phyloP scores from a whole-genome alignment of 1,140 invertebrate genomes.

The Rhagoletis zephyria region DNA sequence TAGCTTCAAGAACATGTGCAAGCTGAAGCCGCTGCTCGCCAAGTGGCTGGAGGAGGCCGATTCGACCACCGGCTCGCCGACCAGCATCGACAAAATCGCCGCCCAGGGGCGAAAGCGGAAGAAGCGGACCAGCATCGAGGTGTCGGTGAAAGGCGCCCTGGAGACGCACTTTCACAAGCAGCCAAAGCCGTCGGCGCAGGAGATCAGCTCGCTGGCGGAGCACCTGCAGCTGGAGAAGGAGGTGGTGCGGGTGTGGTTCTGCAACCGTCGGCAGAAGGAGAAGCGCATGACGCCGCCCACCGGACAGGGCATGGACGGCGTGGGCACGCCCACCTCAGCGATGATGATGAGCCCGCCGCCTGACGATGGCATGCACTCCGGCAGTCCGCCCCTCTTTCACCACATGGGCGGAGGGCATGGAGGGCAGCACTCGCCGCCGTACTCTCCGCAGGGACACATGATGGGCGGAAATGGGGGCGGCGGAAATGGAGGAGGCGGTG shows the following conservation, averaged over 20 bases:
- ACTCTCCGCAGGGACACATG: too few relatives aligned
- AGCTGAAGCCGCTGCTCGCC: constrained; percentile 96
- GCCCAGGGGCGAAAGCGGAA: constrained; percentile 97
- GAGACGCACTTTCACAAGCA: constrained; percentile 99
- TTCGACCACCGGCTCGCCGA: constrained; percentile 96
- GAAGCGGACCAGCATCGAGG: constrained; percentile 99
- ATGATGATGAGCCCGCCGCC: too few relatives aligned
- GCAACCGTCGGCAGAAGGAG: constrained; percentile 98
- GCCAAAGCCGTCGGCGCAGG: constrained; percentile 98
- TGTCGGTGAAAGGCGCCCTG: constrained; percentile 96
- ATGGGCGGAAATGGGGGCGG: too few relatives aligned
- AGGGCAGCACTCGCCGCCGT: too few relatives aligned
- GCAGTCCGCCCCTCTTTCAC: too few relatives aligned
- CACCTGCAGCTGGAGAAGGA: constrained; percentile 98
- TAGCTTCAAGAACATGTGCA: constrained; percentile 99
- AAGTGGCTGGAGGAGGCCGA: constrained; percentile 99
- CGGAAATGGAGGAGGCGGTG: too few relatives aligned
- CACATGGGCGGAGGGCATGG: too few relatives aligned
- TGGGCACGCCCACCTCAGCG: too few relatives aligned
- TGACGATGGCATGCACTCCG: too few relatives aligned
- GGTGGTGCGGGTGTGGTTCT: constrained; percentile 98
- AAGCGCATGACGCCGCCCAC: constrained; percentile 99
- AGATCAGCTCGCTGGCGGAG: constrained; percentile 95
- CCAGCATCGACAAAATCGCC: constrained; percentile 97
- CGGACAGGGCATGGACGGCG: too few relatives aligned